Conservation (phyloP, 64 coral and sea anemone genomes). For the Stichodactyla mertensii region DNA sequence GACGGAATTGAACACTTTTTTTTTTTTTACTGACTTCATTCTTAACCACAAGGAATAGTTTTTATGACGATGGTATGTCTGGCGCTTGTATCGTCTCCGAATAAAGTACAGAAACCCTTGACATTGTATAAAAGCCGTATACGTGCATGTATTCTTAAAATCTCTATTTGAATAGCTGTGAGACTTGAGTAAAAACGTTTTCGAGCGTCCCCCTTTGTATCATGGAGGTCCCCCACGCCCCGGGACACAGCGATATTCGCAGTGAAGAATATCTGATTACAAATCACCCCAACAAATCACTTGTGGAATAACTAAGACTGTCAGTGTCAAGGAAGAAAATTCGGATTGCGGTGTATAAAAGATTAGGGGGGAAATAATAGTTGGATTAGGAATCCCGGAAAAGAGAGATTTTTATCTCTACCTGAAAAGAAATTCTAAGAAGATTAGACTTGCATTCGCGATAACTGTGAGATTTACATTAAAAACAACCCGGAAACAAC, state of each 20-base stretch:
- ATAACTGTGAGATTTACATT: neutral
- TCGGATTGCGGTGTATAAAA: neutral
- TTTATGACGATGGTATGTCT: neutral
- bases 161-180: neutral
- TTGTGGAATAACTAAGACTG: neutral
- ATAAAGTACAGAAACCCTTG: neutral
- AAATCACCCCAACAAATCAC: neutral
- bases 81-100: neutral
- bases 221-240: no score
- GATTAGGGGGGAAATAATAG: neutral
- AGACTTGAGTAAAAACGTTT: no score
- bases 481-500: neutral
- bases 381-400: neutral
- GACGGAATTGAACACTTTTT: neutral
- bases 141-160: neutral
- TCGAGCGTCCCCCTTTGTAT: no score
- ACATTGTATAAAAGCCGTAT: neutral
- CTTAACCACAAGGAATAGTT: neutral
- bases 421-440: neutral
- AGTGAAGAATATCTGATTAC: neutral
- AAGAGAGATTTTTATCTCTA: neutral
- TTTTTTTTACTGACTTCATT: neutral
- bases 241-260: no score
- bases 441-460: neutral
- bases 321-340: neutral